phyloP scores from a whole-genome alignment of 2,888 invertebrate genomes.

The Protophormia terraenovae region DNA sequence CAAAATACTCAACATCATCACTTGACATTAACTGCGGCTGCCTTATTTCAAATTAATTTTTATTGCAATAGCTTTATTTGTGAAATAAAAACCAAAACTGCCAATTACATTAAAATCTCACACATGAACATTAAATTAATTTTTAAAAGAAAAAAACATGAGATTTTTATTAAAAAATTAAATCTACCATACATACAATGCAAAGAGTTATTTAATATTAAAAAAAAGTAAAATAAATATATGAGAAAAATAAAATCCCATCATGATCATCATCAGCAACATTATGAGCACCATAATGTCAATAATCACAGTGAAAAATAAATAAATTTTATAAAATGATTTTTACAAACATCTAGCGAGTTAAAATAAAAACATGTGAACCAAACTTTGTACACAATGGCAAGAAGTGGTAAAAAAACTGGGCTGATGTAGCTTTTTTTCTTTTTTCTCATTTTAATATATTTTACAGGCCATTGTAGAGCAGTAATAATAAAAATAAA shows the following conservation, averaged over 20 bases:
- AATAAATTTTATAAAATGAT: slow-evolving; percentile 18
- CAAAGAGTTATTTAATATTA: slow-evolving; percentile 8
- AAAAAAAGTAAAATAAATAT: background rate
- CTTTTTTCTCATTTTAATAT: background rate
- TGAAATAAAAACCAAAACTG: slow-evolving; percentile 33
- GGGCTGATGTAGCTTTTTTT: slow-evolving; percentile 3
- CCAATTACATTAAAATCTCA: slow-evolving; percentile 45
- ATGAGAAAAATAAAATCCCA: background rate
- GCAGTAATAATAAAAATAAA: slow-evolving; percentile 29
- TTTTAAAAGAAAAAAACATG: slow-evolving; percentile 16
- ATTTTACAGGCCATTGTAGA: slow-evolving; percentile 3
- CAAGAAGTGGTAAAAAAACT: slow-evolving; percentile 24
- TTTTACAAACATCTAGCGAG: slow-evolving; percentile 34
- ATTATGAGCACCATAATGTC: slow-evolving; percentile 46
- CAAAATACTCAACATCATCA: background rate
- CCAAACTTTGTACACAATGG: background rate
- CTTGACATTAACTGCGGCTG: background rate
- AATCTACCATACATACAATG: background rate
- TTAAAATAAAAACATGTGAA: slow-evolving; percentile 35
- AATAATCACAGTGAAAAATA: slow-evolving; percentile 56
- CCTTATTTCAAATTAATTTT: slow-evolving; percentile 2
- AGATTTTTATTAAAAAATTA: slow-evolving; percentile 6
- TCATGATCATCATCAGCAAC: slow-evolving; percentile 3
- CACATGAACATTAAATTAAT: slow-evolving; percentile 30
- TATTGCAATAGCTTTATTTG: background rate